Conservation (phyloP, 1,140 invertebrate species). For the Lepidurus packardi region DNA sequence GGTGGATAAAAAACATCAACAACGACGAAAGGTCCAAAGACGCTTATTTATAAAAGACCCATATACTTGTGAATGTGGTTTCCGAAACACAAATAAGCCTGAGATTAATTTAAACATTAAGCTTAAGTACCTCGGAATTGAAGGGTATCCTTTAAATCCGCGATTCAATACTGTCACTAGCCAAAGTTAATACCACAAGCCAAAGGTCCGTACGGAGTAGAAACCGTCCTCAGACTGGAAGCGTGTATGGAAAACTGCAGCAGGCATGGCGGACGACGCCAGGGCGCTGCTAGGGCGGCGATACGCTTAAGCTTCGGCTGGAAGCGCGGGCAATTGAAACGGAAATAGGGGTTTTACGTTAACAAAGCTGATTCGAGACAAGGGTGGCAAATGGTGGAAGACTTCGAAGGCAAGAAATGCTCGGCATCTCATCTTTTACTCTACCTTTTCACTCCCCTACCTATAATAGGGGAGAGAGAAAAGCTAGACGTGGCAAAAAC, state of each 20-base stretch:
- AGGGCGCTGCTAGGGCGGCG: constrained; percentile 1
- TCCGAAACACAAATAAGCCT: no score
- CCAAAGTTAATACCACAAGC: neutral
- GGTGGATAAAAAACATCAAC: no score
- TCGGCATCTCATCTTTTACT: neutral
- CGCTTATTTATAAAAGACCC: no score
- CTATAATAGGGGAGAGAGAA: neutral
- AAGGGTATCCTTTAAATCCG: constrained; percentile 12
- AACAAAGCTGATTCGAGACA: neutral
- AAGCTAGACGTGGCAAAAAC: neutral
- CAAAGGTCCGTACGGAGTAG: neutral
- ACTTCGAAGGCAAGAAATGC: neutral
- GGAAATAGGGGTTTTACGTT: neutral
- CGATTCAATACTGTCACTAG: neutral
- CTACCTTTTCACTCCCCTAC: neutral
- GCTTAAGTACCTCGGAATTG: neutral
- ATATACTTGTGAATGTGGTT: no score
- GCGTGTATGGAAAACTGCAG: neutral
- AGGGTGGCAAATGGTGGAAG: neutral
- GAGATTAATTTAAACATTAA: neutral
- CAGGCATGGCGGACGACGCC: neutral
- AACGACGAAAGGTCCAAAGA: no score
- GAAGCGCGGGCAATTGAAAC: constrained; percentile 17
- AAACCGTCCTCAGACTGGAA: constrained; percentile 1
- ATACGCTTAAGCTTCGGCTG: neutral